A percentile compares a stretch with the other conserved stretches of the same genome.
These are phyloP conservation scores for Notothenia coriiceps DNA, from an alignment of 2,113 vertebrate genomes.

Conservation along the genomic window DNA sequence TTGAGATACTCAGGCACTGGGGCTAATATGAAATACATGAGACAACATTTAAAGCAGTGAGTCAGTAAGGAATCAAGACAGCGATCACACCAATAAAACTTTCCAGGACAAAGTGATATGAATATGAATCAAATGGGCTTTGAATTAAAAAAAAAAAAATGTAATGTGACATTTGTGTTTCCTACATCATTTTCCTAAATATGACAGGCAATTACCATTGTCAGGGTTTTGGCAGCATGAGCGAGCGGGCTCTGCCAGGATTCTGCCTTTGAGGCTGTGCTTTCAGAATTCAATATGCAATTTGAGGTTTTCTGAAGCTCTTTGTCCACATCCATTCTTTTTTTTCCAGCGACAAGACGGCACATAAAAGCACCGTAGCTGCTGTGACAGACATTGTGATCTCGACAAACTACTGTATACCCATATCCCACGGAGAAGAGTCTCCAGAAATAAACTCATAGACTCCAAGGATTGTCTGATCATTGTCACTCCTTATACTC, in stretches of 20 bases:
- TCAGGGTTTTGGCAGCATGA: conserved; percentile 67
- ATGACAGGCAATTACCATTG: conserved; percentile 77
- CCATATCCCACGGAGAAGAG: conserved; percentile 17
- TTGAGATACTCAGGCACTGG: neutral
- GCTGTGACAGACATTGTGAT: conserved; percentile 53
- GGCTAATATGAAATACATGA: conserved; percentile 30
- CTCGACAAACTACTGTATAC: conserved; percentile 36
- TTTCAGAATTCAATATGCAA: conserved; percentile 74
- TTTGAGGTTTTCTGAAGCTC: conserved; percentile 70
- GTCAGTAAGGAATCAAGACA: conserved; percentile 9
- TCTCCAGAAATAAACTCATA: conserved; percentile 56
- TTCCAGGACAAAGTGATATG: conserved; percentile 27
- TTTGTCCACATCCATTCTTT: conserved; percentile 63
- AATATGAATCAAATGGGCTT: conserved; percentile 51
- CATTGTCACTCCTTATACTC: conserved; percentile 20
- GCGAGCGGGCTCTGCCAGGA: conserved; percentile 59
- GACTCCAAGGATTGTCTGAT: conserved; percentile 32
- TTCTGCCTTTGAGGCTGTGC: conserved; percentile 62
- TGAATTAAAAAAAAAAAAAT: conserved; percentile 42
- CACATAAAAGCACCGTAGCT: conserved; percentile 50
- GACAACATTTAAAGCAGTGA: conserved; percentile 34
- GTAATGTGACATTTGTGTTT: conserved; percentile 62
- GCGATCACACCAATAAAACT: conserved; percentile 8
- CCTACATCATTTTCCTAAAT: conserved; percentile 63
- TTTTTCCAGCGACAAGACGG: conserved; percentile 49